phyloP scores from a whole-genome alignment of 2,113 vertebrate species.

The Heterotilapia buettikoferi region DNA sequence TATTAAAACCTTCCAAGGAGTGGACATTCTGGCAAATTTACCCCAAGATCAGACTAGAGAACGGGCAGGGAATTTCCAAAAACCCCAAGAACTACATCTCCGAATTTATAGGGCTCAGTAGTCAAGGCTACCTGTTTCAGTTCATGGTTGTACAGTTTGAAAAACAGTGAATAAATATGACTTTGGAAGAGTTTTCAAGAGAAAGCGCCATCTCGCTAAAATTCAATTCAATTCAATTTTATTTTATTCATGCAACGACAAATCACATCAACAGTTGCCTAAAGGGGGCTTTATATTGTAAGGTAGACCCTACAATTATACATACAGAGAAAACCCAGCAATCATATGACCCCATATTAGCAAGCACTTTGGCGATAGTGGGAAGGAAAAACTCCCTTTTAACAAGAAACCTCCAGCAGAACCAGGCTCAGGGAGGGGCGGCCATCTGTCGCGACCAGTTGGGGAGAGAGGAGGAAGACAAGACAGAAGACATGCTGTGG shows the following conservation, averaged over 20 bases:
- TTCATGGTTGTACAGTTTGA: background rate
- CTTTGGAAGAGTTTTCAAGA: background rate
- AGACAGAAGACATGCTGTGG: background rate
- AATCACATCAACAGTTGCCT: background rate
- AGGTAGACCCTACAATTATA: background rate
- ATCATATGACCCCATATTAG: background rate
- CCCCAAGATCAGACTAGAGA: background rate
- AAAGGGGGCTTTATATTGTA: background rate
- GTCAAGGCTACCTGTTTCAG: background rate
- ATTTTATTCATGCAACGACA: background rate
- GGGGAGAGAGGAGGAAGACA: background rate
- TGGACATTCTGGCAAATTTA: rapidly evolving
- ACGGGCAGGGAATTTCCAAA: background rate
- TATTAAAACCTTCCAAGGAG: background rate
- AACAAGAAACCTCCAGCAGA: background rate
- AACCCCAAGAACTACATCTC: background rate
- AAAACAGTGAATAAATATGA: background rate
- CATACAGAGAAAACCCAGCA: background rate
- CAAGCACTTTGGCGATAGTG: background rate
- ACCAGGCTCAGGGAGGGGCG: rapidly evolving
- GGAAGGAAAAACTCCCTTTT: background rate
- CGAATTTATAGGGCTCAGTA: background rate
- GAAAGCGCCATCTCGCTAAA: background rate
- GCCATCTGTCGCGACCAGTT: background rate
- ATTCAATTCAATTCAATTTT: background rate